Percentiles rank a stretch among this genome's conserved stretches.
Conservation (phyloP, 2,113 vertebrate species). For the Apus apus region DNA sequence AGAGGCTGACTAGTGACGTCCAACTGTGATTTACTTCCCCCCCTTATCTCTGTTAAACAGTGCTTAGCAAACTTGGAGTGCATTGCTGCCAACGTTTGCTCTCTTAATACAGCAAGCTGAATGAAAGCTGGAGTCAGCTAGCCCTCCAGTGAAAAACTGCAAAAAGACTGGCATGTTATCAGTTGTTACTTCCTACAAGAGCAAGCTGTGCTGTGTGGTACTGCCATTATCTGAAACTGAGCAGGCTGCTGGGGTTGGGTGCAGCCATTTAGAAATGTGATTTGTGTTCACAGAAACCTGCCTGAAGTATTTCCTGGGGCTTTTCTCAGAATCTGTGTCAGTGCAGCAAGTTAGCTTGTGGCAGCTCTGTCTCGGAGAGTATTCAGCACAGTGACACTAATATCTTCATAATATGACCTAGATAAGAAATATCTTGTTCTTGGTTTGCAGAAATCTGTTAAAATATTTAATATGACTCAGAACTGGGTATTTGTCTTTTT, state of each 20-base stretch:
- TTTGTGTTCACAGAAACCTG: neutral
- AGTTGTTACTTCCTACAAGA: neutral
- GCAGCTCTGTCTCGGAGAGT: neutral
- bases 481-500: neutral
- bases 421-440: conserved; percentile 18
- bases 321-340: conserved; percentile 47
- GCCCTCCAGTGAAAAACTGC: neutral
- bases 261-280: neutral
- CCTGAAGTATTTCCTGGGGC: conserved; percentile 26
- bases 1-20: accelerated
- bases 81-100: neutral
- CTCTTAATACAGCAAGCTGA: neutral
- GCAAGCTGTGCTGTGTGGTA: neutral
- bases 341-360: neutral
- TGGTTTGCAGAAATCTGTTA: neutral
- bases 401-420: neutral
- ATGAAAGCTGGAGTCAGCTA: neutral
- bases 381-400: neutral
- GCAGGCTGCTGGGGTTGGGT: neutral
- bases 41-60: neutral
- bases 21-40: neutral
- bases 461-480: neutral
- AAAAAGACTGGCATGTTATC: neutral
- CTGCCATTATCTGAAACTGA: neutral
- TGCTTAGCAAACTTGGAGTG: neutral